Percentiles rank a stretch among this genome's conserved stretches.
phyloP scores from a whole-genome alignment of 1,140 invertebrate species.

The Drosophila rhopaloa region DNA sequence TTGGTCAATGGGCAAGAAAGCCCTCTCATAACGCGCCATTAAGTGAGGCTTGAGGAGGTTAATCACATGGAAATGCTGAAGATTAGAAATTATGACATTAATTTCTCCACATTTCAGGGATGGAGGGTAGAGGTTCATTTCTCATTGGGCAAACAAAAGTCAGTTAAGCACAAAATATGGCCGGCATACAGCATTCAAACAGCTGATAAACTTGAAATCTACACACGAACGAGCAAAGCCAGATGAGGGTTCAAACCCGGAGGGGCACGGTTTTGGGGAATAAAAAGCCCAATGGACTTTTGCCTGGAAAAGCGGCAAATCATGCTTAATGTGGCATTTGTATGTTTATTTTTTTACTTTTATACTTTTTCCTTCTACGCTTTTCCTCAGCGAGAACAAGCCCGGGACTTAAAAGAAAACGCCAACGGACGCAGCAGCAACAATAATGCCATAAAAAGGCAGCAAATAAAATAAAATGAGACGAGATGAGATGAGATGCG shows the following conservation, averaged over 20 bases:
- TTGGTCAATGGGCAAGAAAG: slow-evolving; percentile 58
- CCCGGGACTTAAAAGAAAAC: slow-evolving; percentile 66
- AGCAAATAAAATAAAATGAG: slow-evolving; percentile 73
- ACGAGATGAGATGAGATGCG: slow-evolving; percentile 24
- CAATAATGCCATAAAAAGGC: slow-evolving; percentile 67
- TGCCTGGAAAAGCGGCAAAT: slow-evolving; percentile 76
- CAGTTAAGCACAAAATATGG: slow-evolving; percentile 72
- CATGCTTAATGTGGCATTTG: slow-evolving; percentile 82
- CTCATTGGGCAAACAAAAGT: slow-evolving; percentile 60
- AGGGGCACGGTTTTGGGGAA: slow-evolving; percentile 11
- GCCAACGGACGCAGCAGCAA: slow-evolving; percentile 59
- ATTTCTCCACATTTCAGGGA: slow-evolving; percentile 49
- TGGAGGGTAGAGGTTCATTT: slow-evolving; percentile 18
- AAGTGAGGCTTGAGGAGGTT: slow-evolving; percentile 70
- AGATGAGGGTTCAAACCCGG: slow-evolving; percentile 20
- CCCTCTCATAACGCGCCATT: slow-evolving; percentile 61
- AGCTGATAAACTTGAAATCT: slow-evolving; percentile 69
- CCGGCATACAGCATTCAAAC: slow-evolving; percentile 54
- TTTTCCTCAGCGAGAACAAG: slow-evolving; percentile 62
- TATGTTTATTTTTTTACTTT: slow-evolving; percentile 66
- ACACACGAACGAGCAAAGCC: slow-evolving; percentile 62
- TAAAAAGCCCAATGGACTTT: slow-evolving; percentile 54
- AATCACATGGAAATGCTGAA: slow-evolving; percentile 79
- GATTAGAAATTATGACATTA: slow-evolving; percentile 83
- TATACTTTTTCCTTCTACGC: slow-evolving; percentile 31